Percentiles rank a stretch among this genome's conserved stretches.
Conservation (phyloP, 2,888 invertebrate genomes). For the Rutpela maculata region DNA sequence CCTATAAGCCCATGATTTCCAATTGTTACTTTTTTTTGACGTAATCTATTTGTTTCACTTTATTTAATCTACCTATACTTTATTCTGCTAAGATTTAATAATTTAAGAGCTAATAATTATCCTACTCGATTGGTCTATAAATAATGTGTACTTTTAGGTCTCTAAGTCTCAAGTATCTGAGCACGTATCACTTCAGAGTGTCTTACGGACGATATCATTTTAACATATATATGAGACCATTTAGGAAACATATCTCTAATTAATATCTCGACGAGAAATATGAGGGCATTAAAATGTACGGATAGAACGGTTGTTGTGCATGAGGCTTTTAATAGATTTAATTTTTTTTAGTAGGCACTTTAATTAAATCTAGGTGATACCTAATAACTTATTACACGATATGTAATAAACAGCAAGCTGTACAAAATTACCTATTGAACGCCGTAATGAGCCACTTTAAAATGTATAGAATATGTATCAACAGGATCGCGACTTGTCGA, state of each 20-base stretch:
- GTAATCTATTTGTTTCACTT: too few species aligned
- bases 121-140: too few species aligned
- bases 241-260: slow-evolving; percentile 35
- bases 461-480: too few species aligned
- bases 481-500: too few species aligned
- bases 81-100: too few species aligned
- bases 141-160: background rate
- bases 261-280: slow-evolving; percentile 36
- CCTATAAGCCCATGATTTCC: too few species aligned
- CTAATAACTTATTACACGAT: slow-evolving; percentile 17
- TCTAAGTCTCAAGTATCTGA: background rate
- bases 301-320: slow-evolving; percentile 4
- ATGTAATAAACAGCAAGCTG: background rate
- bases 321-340: slow-evolving; percentile 13
- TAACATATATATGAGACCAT: slow-evolving; percentile 20
- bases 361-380: slow-evolving; percentile 30
- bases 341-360: slow-evolving; percentile 1
- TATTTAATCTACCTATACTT: too few species aligned
- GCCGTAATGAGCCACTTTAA: too few species aligned
- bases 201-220: background rate
- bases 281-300: slow-evolving; percentile 25
- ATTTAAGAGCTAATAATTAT: too few species aligned
- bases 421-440: background rate
- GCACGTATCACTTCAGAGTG: background rate
- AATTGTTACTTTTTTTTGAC: too few species aligned